These are phyloP conservation scores for Leptinotarsa lineolata DNA, from an alignment of 1,140 invertebrate species.

Conservation along the genomic window DNA sequence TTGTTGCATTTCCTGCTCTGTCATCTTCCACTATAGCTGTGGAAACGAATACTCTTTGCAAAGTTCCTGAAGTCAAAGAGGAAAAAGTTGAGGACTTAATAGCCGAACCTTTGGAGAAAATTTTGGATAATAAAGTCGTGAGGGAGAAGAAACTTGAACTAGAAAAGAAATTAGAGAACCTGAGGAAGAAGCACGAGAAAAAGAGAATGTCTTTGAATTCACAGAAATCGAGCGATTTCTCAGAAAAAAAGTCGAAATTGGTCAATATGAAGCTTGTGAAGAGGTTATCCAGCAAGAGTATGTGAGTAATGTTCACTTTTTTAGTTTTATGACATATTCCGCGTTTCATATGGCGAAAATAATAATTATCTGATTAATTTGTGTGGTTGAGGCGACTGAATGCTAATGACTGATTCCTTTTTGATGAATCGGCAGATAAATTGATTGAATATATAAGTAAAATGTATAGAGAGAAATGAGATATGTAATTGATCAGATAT, in stretches of 20 bases:
- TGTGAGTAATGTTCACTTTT: conserved; percentile 57
- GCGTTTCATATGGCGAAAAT: no score
- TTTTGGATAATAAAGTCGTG: conserved; percentile 79
- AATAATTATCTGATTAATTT: no score
- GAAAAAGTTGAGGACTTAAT: conserved; percentile 64
- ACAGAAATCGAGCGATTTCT: conserved; percentile 65
- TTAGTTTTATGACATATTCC: no score
- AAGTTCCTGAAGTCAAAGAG: conserved; percentile 41
- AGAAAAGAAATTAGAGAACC: conserved; percentile 83
- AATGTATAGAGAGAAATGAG: no score
- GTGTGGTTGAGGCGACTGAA: no score
- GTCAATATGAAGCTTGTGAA: conserved; percentile 77
- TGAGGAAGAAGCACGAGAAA: conserved; percentile 87
- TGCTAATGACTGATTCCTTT: no score
- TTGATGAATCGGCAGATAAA: no score
- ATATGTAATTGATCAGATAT: no score
- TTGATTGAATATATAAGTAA: no score
- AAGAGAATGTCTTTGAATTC: conserved; percentile 67
- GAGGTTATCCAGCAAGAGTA: conserved; percentile 78
- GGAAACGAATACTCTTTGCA: conserved; percentile 45
- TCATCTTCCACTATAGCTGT: conserved; percentile 25
- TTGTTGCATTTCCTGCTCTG: conserved; percentile 5
- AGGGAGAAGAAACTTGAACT: conserved; percentile 78
- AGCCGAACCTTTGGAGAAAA: conserved; percentile 78
- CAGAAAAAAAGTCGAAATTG: conserved; percentile 71